Base-by-base conservation (phyloP, 2,888 invertebrate species). In the Hymenopus coronatus region DNA sequence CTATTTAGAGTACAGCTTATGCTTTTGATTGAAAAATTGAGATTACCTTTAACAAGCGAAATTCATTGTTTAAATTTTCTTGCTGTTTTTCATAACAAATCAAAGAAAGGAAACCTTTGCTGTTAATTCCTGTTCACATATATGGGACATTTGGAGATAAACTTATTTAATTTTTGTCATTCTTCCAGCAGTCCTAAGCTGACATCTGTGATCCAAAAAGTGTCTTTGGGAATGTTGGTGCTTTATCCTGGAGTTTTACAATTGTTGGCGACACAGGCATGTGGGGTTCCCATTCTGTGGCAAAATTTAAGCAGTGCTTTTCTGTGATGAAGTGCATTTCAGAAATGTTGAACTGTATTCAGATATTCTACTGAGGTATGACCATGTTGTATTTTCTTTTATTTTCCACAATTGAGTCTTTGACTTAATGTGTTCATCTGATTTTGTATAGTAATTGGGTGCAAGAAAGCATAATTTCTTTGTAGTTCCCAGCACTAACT, bases 151-250 rank as follows among this genome's bases (percentile, higher is more conserved):
- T 20, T 70, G 25, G 54, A 2, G 54, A 25, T 70, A 70, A 70
- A 70, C 25, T 25, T 70, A 70, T 70, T 70, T 70, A 70, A 70
- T 70, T 70, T 70, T 70, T 70, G 54, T 70, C 54, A 70, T 70
- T 70, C 54, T 70, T 70, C 54, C 20, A 70, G 20, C 54, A 70
- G 6, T 70, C 20, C 20, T 70, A 20, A 70, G 20, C 54, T 70
- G 54, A 70, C 54, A 70, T 2, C 54, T 70, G 20, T 70, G 54
- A 1, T 70, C 54, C 54, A 70, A 20, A 70, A 25, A 70, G 54
- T 20, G 82, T 30, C 28, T 83, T 46, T 30, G 54, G 86, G 30
- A 46, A 81, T 87, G 84, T 93, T 89, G 94, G 25, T 70, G 54
- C 20, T 70, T 70, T 70, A 70, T 25, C 54, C 54, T 20, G 54